Percentiles rank a stretch among this genome's conserved stretches.
Evolutionary conservation across 1,140 invertebrate species (phyloP).

Genomic region (Anadara kagoshimensis): DNA sequence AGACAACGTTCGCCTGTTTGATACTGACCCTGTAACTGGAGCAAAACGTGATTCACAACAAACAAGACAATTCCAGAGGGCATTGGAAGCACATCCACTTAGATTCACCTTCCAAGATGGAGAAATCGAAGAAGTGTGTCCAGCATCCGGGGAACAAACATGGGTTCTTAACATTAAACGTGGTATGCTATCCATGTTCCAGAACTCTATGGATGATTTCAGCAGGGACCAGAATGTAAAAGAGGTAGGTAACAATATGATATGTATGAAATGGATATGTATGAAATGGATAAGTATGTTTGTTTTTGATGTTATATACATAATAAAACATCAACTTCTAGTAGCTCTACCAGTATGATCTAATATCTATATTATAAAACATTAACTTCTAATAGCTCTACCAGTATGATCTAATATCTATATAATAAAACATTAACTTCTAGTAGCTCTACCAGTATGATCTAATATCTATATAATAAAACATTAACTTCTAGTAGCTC

Average conservation of each 20-base stretch:
- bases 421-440: no score
- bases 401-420: no score
- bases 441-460: no score
- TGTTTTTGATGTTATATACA: no score
- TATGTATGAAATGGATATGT: no score
- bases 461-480: no score
- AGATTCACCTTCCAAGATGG: conserved; percentile 78
- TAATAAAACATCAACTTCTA: no score
- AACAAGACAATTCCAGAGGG: conserved; percentile 36
- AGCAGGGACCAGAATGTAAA: conserved; percentile 82
- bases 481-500: no score
- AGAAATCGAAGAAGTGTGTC: conserved; percentile 73
- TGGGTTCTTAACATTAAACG: conserved; percentile 93
- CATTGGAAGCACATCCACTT: conserved; percentile 74
- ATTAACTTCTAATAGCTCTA: no score
- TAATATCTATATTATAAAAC: no score
- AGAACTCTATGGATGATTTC: conserved; percentile 90
- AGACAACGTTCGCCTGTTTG: conserved; percentile 45
- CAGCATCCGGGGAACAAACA: conserved; percentile 77
- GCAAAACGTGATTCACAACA: conserved; percentile 18
- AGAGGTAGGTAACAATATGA: conserved; percentile 48
- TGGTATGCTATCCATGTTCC: conserved; percentile 89
- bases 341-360: no score
- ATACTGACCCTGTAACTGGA: conserved; percentile 39
- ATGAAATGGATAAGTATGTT: no score